Evolutionary conservation across 2,113 vertebrate species (phyloP).

Genomic region (Bettongia penicillata): DNA sequence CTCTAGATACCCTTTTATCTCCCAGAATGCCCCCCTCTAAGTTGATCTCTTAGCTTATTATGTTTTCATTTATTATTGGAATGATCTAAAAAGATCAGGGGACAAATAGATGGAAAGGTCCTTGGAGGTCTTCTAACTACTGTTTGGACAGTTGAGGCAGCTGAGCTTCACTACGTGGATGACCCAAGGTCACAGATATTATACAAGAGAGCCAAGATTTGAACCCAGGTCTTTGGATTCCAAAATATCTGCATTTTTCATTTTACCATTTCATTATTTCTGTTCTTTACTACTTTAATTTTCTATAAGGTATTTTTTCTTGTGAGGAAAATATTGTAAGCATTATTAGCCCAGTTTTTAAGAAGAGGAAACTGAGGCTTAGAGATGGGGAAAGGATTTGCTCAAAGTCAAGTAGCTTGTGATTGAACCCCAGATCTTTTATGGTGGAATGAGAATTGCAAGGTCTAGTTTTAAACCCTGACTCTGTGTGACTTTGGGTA

Average conservation of each 20-base stretch:
- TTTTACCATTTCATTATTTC: neutral
- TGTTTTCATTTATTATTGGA: neutral
- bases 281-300: neutral
- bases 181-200: neutral
- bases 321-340: neutral
- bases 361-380: slow-evolving; percentile 1
- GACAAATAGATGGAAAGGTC: neutral
- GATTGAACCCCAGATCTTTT: neutral
- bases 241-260: neutral
- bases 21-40: neutral
- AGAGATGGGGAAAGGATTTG: neutral
- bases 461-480: neutral
- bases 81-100: neutral
- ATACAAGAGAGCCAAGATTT: neutral
- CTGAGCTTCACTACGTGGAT: neutral
- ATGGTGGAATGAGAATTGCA: neutral
- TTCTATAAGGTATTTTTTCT: neutral
- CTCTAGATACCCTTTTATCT: neutral
- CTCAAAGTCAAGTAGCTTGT: neutral
- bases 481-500: neutral
- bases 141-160: neutral
- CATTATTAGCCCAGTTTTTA: neutral
- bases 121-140: neutral
- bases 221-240: neutral
- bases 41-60: neutral